Percentiles rank a stretch among this genome's conserved stretches.
These are phyloP conservation scores for Sipha flava DNA, from an alignment of 1,140 invertebrate species.

Conservation along the genomic window DNA sequence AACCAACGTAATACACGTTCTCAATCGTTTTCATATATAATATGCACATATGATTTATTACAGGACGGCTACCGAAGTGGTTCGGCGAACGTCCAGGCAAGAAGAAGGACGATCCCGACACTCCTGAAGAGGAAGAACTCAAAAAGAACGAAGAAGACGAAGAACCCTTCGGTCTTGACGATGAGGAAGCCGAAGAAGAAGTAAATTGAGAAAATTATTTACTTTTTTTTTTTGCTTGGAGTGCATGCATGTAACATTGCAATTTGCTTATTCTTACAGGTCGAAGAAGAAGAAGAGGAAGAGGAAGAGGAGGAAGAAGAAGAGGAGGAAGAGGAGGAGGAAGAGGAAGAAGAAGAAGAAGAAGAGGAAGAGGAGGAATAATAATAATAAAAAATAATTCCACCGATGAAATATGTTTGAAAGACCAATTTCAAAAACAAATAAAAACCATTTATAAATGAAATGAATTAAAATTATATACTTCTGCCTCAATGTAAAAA, in stretches of 20 bases:
- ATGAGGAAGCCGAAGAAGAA: slow-evolving; percentile 35
- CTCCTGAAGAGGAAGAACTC: slow-evolving; percentile 76
- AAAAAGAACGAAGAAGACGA: slow-evolving; percentile 36
- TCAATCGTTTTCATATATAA: no score
- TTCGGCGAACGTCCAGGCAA: slow-evolving; percentile 88
- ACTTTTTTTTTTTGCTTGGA: no score
- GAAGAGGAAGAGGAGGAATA: slow-evolving; percentile 34
- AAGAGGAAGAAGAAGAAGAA: slow-evolving; percentile 36
- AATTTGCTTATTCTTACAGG: slow-evolving; percentile 32
- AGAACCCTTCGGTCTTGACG: slow-evolving; percentile 27
- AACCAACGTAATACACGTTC: no score
- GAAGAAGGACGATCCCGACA: slow-evolving; percentile 75
- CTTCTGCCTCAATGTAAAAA: slow-evolving; percentile 28
- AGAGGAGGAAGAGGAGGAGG: slow-evolving; percentile 34
- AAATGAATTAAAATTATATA: neutral
- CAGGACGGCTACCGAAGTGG: slow-evolving; percentile 86
- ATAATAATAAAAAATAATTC: neutral
- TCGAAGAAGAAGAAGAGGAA: slow-evolving; percentile 35
- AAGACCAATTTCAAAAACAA: slow-evolving; percentile 4
- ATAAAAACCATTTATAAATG: neutral
- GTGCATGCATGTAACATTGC: no score
- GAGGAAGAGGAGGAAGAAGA: slow-evolving; percentile 35
- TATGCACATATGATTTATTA: neutral
- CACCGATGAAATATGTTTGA: neutral
- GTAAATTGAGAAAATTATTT: neutral